Percentiles rank a stretch among this genome's conserved stretches.
Conservation (phyloP, 2,797 vertebrate genomes). For the Eutrigla gurnardus region DNA sequence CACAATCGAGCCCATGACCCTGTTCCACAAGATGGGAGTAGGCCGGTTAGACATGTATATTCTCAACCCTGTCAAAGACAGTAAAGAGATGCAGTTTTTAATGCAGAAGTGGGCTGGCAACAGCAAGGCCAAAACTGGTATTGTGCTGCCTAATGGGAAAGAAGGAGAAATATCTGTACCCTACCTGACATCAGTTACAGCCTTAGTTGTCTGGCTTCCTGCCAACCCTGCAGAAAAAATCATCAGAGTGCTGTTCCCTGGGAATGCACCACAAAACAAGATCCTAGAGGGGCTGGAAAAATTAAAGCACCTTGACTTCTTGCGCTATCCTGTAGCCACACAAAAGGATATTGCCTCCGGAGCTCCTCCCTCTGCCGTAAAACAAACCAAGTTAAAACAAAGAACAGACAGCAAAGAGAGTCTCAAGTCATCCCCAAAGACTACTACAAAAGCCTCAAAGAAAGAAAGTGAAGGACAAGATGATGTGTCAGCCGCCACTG, state of each 20-base stretch:
- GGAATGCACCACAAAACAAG: slow-evolving; percentile 98
- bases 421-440: slow-evolving; percentile 93
- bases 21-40: slow-evolving; percentile 99
- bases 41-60: slow-evolving; percentile 97
- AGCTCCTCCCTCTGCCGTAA: slow-evolving; percentile 86
- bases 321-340: slow-evolving; percentile 94
- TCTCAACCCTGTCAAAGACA: slow-evolving; percentile 97
- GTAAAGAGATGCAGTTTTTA: slow-evolving; percentile 99
- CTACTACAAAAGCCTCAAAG: slow-evolving; percentile 86
- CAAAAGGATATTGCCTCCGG: slow-evolving; percentile 93
- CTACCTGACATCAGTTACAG: slow-evolving; percentile 97
- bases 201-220: slow-evolving; percentile 97
- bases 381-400: slow-evolving; percentile 96
- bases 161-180: slow-evolving; percentile 99
- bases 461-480: slow-evolving; percentile 90
- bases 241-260: slow-evolving; percentile 95
- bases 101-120: slow-evolving; percentile 99
- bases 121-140: slow-evolving; percentile 98
- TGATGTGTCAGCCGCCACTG: slow-evolving; percentile 80
- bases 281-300: slow-evolving; percentile 98
- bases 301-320: slow-evolving; percentile 95
- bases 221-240: slow-evolving; percentile 96
- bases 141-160: slow-evolving; percentile 93
- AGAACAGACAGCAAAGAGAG: slow-evolving; percentile 98
- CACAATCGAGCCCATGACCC: slow-evolving; percentile 94